Conservation (phyloP, 1,140 invertebrate genomes). For the Drosophila sucinea region DNA sequence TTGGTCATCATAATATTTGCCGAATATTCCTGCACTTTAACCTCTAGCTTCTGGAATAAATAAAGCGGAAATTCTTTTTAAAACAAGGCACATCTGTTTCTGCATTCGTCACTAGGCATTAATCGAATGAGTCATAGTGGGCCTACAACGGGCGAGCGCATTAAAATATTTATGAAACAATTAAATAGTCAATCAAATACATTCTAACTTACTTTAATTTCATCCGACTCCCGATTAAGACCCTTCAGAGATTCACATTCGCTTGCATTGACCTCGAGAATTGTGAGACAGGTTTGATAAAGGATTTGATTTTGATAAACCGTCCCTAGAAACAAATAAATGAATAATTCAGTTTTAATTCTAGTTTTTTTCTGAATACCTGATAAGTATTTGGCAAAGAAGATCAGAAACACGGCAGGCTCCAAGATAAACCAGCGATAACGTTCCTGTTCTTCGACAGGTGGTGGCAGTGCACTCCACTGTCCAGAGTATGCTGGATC, state of each 20-base stretch:
- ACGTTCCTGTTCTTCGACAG: conserved; percentile 4
- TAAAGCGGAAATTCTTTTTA: neutral
- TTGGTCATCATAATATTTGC: conserved; percentile 85
- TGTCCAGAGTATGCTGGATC: neutral
- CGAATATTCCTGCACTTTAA: conserved; percentile 86
- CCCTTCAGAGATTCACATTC: conserved; percentile 70
- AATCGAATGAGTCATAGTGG: neutral
- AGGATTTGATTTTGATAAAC: conserved; percentile 79
- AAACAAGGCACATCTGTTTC: conserved; percentile 6
- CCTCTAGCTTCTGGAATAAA: conserved; percentile 84
- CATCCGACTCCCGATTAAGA: conserved; percentile 67
- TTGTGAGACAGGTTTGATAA: conserved; percentile 73
- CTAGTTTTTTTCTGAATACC: conserved; percentile 34
- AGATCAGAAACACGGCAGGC: conserved; percentile 76
- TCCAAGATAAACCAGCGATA: conserved; percentile 73
- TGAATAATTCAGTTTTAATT: neutral
- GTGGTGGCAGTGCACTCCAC: neutral
- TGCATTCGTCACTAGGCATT: neutral
- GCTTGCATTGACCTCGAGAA: conserved; percentile 65
- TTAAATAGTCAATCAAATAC: neutral
- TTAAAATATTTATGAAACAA: too few species aligned
- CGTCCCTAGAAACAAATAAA: conserved; percentile 61
- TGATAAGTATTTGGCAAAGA: conserved; percentile 70
- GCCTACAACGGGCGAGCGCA: too few species aligned
- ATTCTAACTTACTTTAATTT: conserved; percentile 60